Conservation (phyloP, 2,797 vertebrate genomes). For the Protonibea diacanthus region DNA sequence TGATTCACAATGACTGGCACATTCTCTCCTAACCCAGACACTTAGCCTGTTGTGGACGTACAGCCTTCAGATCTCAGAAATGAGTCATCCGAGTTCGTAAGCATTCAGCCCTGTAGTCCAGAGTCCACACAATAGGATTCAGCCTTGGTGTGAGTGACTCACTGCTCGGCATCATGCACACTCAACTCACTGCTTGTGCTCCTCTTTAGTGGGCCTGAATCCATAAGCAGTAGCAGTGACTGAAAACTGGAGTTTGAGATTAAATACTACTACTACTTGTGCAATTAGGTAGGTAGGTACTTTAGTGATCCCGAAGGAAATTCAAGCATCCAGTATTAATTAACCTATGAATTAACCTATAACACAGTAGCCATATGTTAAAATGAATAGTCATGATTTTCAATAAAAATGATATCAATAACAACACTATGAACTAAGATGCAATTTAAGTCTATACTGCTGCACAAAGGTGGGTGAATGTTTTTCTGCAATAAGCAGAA, state of each 20-base stretch:
- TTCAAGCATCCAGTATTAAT: too few species aligned
- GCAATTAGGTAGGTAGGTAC: neutral
- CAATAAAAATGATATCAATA: neutral
- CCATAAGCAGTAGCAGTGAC: constrained; percentile 12
- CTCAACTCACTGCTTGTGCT: constrained; percentile 36
- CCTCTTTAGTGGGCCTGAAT: constrained; percentile 39
- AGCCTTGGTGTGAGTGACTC: constrained; percentile 63
- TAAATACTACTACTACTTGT: neutral
- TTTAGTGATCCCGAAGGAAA: too few species aligned
- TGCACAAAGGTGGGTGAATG: constrained; percentile 31
- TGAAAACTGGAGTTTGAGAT: constrained; percentile 16
- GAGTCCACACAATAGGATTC: constrained; percentile 61
- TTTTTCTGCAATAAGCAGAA: constrained; percentile 28
- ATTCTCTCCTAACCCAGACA: constrained; percentile 49
- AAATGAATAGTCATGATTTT: neutral
- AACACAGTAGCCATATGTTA: too few species aligned
- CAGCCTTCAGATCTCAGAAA: constrained; percentile 54
- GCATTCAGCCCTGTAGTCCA: constrained; percentile 51
- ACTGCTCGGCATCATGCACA: constrained; percentile 41
- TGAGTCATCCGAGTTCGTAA: constrained; percentile 56
- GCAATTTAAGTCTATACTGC: constrained; percentile 7
- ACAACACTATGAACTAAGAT: constrained; percentile 6
- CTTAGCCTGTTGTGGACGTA: constrained; percentile 57
- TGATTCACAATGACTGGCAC: constrained; percentile 60
- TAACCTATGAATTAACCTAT: too few species aligned